These are phyloP conservation scores for Thryonomys swinderianus DNA, from an alignment of 2,113 vertebrate species.

Conservation along the genomic window DNA sequence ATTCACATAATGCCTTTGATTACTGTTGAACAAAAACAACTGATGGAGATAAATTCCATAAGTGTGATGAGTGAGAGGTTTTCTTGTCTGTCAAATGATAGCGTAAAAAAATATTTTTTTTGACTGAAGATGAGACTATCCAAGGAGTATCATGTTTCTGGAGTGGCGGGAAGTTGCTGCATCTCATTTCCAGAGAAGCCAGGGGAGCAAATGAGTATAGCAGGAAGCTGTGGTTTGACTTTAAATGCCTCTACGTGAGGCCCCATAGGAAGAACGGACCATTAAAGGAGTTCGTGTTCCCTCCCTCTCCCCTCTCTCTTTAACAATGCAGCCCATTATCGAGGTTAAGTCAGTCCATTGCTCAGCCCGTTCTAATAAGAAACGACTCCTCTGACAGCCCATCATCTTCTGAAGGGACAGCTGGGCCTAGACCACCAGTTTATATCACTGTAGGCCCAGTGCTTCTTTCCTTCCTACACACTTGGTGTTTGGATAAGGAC, in stretches of 20 bases:
- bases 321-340: conserved; percentile 22
- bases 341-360: not conserved
- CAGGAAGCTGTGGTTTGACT: conserved; percentile 68
- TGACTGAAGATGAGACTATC: not conserved
- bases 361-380: not conserved
- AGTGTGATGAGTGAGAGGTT: conserved; percentile 25
- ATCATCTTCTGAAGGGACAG: not conserved
- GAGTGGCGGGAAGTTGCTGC: not conserved
- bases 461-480: not conserved
- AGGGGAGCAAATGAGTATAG: conserved; percentile 37
- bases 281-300: conserved; percentile 4
- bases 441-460: not conserved
- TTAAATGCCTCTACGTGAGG: conserved; percentile 54
- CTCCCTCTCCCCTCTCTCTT: not conserved
- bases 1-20: conserved; percentile 36
- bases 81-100: conserved; percentile 23
- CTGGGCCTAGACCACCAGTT: not conserved
- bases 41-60: not conserved
- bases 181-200: conserved; percentile 54
- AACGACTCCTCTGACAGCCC: not conserved
- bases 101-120: conserved; percentile 69
- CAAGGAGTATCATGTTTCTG: conserved; percentile 29
- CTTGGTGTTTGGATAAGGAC: not conserved
- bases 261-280: not conserved
- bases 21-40: conserved; percentile 46